Evolutionary conservation across 2,797 vertebrate genomes (phyloP).

Genomic region (Stomatorhinus walkeri): DNA sequence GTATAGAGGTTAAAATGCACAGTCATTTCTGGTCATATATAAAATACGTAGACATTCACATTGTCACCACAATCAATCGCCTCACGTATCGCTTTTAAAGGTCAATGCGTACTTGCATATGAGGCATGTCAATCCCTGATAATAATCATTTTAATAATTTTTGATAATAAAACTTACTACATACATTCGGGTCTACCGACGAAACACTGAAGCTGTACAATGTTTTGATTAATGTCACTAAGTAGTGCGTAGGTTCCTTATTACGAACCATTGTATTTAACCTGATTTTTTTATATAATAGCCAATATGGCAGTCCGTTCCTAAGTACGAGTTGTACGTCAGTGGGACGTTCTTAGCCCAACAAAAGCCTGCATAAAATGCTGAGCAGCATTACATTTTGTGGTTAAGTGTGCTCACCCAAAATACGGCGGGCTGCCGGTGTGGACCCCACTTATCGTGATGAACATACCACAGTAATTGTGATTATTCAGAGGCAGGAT

Average conservation of each 20-base stretch:
- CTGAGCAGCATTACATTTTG: not conserved
- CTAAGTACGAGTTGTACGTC: not conserved
- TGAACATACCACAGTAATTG: not conserved
- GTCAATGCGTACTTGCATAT: too few relatives aligned
- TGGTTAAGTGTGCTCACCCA: not conserved
- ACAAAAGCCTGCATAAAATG: not conserved
- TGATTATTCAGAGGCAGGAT: not conserved
- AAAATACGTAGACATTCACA: too few relatives aligned
- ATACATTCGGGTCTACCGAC: not conserved
- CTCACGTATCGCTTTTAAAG: too few relatives aligned
- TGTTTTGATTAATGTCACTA: not conserved
- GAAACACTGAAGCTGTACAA: not conserved
- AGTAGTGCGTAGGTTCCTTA: not conserved
- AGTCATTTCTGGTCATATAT: too few relatives aligned
- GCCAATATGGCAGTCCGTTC: not conserved
- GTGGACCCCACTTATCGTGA: not conserved
- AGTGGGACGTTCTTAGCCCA: not conserved
- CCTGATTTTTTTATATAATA: not conserved
- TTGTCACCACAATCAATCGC: too few relatives aligned
- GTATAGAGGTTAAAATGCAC: too few relatives aligned
- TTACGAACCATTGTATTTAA: not conserved
- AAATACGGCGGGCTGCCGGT: not conserved
- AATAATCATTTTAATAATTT: not conserved
- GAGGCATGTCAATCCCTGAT: too few relatives aligned
- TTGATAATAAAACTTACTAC: not conserved